Conservation (phyloP, 2,888 invertebrate genomes). For the Leptothorax acervorum region DNA sequence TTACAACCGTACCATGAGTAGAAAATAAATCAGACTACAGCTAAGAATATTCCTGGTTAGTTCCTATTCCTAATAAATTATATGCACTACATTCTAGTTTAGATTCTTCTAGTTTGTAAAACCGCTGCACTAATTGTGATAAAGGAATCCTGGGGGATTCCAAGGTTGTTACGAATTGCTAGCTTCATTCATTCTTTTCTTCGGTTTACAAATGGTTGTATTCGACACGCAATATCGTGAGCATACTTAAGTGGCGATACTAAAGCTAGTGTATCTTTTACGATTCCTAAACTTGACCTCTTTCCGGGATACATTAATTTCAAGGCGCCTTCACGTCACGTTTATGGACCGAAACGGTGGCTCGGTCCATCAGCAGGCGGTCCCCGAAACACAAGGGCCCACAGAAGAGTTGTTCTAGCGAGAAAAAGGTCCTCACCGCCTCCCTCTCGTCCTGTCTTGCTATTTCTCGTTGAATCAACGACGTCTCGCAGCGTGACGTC, state of each 20-base stretch:
- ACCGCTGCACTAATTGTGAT: no score
- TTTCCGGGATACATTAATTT: slow-evolving; percentile 24
- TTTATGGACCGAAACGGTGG: slow-evolving; percentile 27
- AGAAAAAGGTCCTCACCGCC: slow-evolving; percentile 7
- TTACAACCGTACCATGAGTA: no score
- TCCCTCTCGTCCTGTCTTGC: slow-evolving; percentile 18
- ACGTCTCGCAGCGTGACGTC: slow-evolving; percentile 82
- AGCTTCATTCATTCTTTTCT: neutral
- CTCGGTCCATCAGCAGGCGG: slow-evolving; percentile 27
- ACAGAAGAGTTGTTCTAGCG: slow-evolving; percentile 36
- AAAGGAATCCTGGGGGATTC: neutral
- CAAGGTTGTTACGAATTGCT: neutral
- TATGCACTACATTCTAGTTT: neutral
- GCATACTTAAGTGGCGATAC: neutral
- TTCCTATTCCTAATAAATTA: neutral
- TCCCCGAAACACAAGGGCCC: slow-evolving; percentile 24
- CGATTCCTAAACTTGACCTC: neutral
- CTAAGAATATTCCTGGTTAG: neutral
- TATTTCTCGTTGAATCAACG: slow-evolving; percentile 40
- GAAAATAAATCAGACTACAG: neutral
- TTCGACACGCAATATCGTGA: neutral
- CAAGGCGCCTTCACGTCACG: neutral
- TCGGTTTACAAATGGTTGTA: neutral
- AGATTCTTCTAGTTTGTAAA: neutral
- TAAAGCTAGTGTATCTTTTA: neutral